A percentile compares a stretch with the other conserved stretches of the same genome.
Conservation (phyloP, 2,888 invertebrate species). For the Cremastobaeus sp. region DNA sequence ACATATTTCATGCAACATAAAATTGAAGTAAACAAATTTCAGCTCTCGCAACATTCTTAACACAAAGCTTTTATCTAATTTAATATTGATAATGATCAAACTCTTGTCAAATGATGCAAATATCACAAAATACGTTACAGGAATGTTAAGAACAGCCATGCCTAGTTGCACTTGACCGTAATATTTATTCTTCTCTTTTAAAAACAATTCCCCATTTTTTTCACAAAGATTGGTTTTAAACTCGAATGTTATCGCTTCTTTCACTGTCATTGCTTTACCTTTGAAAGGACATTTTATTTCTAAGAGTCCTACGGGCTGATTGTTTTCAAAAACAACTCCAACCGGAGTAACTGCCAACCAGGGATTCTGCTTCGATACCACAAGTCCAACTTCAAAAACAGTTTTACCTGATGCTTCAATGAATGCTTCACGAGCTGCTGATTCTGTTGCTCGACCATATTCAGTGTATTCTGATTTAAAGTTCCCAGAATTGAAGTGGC, state of each 20-base stretch:
- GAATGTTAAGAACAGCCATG: conserved; percentile 20
- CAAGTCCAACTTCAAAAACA: not conserved
- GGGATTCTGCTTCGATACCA: conserved; percentile 6
- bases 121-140: not conserved
- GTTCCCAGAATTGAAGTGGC: conserved; percentile 1
- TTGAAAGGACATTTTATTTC: conserved; percentile 62
- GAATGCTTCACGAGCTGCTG: conserved; percentile 16
- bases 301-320: conserved; percentile 41
- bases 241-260: conserved; percentile 14
- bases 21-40: no score
- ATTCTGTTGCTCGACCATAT: conserved; percentile 42
- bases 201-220: not conserved
- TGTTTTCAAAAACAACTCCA: conserved; percentile 36
- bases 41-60: no score
- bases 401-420: not conserved
- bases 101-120: conserved; percentile 5
- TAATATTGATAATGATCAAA: no score
- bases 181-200: conserved; percentile 44
- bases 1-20: no score
- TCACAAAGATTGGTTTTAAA: not conserved
- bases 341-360: conserved; percentile 18
- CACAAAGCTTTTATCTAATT: no score
- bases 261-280: conserved; percentile 40
- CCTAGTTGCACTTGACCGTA: conserved; percentile 53
- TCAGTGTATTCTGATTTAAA: conserved; percentile 40